Percentiles rank a stretch among this genome's conserved stretches.
phyloP scores from a whole-genome alignment of 1,140 invertebrate genomes.

The Drosophila subobscura region DNA sequence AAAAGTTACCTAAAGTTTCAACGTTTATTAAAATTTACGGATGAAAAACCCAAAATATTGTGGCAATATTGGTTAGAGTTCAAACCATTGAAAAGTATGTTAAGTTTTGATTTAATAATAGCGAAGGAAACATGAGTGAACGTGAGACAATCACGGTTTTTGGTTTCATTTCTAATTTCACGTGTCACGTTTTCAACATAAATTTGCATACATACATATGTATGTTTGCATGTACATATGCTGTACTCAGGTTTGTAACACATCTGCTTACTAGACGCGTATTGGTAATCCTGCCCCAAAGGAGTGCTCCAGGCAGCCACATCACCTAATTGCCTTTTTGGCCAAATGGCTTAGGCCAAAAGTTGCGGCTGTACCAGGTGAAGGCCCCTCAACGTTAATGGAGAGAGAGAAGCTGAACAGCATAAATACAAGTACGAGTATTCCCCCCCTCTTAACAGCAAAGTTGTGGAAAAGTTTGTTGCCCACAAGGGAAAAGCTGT shows the following conservation, averaged over 20 bases:
- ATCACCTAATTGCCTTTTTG: slow-evolving; percentile 55
- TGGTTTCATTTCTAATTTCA: slow-evolving; percentile 19
- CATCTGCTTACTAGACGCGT: slow-evolving; percentile 16
- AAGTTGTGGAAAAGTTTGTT: slow-evolving; percentile 37
- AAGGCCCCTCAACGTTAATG: slow-evolving; percentile 54
- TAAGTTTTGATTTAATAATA: slow-evolving; percentile 25
- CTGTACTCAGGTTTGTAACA: not conserved
- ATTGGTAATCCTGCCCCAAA: slow-evolving; percentile 29
- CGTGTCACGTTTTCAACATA: slow-evolving; percentile 41
- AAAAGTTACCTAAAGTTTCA: slow-evolving; percentile 30
- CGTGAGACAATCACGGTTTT: slow-evolving; percentile 55
- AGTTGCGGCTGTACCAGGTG: slow-evolving; percentile 12
- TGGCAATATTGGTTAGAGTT: not conserved
- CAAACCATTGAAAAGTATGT: slow-evolving; percentile 20
- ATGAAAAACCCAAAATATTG: slow-evolving; percentile 17
- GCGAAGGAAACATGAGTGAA: slow-evolving; percentile 22
- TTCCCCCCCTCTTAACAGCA: slow-evolving; percentile 16
- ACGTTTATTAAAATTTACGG: slow-evolving; percentile 40
- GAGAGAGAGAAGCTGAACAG: slow-evolving; percentile 1
- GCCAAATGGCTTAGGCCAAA: slow-evolving; percentile 35
- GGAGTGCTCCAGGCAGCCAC: slow-evolving; percentile 6
- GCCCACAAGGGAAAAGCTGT: slow-evolving; percentile 23
- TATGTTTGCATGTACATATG: slow-evolving; percentile 5
- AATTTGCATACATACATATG: slow-evolving; percentile 61
- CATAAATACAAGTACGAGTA: slow-evolving; percentile 39